phyloP scores from a whole-genome alignment of 2,113 vertebrate genomes.

The Xiphorhynchus elegans region DNA sequence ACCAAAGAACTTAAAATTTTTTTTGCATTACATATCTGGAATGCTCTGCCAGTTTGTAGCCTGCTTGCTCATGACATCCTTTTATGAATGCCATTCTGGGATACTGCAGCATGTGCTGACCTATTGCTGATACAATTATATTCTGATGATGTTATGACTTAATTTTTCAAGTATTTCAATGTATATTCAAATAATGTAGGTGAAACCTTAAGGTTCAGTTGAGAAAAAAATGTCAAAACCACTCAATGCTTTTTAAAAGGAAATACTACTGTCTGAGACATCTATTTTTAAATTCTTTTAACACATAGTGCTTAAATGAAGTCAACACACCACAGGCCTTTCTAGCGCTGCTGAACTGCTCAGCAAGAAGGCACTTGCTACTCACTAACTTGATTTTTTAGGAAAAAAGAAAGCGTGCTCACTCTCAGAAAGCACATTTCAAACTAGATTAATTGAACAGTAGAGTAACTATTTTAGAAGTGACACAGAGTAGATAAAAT shows the following conservation, averaged over 20 bases:
- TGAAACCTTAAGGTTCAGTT: not conserved
- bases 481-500: not conserved
- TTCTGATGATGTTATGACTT: not conserved
- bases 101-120: not conserved
- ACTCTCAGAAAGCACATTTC: constrained; percentile 10
- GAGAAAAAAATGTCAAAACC: constrained; percentile 10
- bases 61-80: not conserved
- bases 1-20: not conserved
- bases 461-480: not conserved
- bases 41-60: not conserved
- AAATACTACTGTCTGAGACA: not conserved
- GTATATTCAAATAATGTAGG: not conserved
- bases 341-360: not conserved
- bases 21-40: not conserved
- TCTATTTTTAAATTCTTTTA: constrained; percentile 2
- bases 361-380: not conserved
- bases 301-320: not conserved
- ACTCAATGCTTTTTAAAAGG: not conserved
- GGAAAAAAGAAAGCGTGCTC: not conserved
- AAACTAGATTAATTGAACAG: not conserved
- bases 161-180: constrained; percentile 7
- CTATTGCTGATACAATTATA: not conserved
- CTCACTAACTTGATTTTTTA: not conserved
- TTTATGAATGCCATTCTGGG: not conserved
- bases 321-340: not conserved